Conservation (phyloP, 2,888 invertebrate genomes). For the Chloroclystis v-ata region DNA sequence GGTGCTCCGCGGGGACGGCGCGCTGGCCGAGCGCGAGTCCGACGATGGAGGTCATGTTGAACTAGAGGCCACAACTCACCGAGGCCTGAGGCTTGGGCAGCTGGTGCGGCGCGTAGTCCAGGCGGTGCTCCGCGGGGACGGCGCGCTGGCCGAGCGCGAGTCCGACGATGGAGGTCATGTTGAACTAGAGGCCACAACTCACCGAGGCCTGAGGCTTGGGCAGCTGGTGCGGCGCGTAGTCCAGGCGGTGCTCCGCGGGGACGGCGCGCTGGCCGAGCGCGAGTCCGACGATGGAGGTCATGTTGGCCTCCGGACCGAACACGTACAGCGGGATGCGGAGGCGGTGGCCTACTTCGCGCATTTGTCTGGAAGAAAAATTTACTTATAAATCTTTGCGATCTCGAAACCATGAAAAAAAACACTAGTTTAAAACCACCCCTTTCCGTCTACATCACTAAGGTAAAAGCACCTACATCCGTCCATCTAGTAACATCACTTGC, state of each 20-base stretch:
- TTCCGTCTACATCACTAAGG: no score
- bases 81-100: slow-evolving; percentile 56
- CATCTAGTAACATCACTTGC: no score
- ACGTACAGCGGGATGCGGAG: slow-evolving; percentile 96
- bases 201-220: slow-evolving; percentile 53
- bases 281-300: slow-evolving; percentile 99
- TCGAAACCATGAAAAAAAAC: slow-evolving; percentile 2
- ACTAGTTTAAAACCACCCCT: not conserved
- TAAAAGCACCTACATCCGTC: no score
- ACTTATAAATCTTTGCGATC: no score
- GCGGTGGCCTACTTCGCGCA: slow-evolving; percentile 91
- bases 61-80: slow-evolving; percentile 92
- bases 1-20: slow-evolving; percentile 86
- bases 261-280: slow-evolving; percentile 94
- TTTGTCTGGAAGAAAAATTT: slow-evolving; percentile 83
- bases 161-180: slow-evolving; percentile 99
- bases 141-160: slow-evolving; percentile 96
- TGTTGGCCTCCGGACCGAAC: slow-evolving; percentile 99
- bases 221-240: slow-evolving; percentile 73
- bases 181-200: slow-evolving; percentile 96
- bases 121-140: slow-evolving; percentile 84
- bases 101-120: slow-evolving; percentile 73
- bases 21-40: slow-evolving; percentile 97
- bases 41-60: slow-evolving; percentile 99
- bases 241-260: slow-evolving; percentile 82